A percentile compares a stretch with the other conserved stretches of the same genome.
These are phyloP conservation scores for Cynopterus brachyotis DNA, from an alignment of 2,113 vertebrate genomes.

Conservation along the genomic window DNA sequence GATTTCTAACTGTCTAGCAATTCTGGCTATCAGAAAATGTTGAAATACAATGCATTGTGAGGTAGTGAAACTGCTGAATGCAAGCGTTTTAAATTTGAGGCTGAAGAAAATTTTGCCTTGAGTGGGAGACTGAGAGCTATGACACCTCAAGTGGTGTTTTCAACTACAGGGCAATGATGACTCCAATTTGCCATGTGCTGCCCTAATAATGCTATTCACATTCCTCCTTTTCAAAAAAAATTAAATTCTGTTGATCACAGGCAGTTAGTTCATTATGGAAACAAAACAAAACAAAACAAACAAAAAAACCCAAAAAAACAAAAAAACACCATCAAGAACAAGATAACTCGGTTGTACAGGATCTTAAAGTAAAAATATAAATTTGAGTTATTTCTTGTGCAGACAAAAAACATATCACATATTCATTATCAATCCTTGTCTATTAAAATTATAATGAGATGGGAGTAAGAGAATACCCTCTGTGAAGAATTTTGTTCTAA, in stretches of 20 bases:
- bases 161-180: not conserved
- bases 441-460: not conserved
- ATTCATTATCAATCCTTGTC: not conserved
- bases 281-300: too few relatives aligned
- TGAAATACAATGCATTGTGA: not conserved
- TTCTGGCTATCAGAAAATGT: not conserved
- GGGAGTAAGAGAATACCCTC: not conserved
- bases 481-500: not conserved
- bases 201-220: not conserved
- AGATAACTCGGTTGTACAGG: not conserved
- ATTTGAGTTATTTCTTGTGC: not conserved
- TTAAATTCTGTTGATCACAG: not conserved
- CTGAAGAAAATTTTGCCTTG: not conserved
- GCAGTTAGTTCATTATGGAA: not conserved
- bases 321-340: not conserved
- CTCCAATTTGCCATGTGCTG: not conserved
- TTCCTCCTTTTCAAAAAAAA: not conserved
- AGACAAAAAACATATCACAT: not conserved
- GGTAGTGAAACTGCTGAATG: not conserved
- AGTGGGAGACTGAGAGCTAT: not conserved
- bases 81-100: not conserved
- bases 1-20: slow-evolving; percentile 17
- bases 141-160: not conserved
- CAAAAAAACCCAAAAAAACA: too few relatives aligned
- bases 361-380: slow-evolving; percentile 6